phyloP scores from a whole-genome alignment of 2,888 invertebrate genomes.

The Melieria picta region DNA sequence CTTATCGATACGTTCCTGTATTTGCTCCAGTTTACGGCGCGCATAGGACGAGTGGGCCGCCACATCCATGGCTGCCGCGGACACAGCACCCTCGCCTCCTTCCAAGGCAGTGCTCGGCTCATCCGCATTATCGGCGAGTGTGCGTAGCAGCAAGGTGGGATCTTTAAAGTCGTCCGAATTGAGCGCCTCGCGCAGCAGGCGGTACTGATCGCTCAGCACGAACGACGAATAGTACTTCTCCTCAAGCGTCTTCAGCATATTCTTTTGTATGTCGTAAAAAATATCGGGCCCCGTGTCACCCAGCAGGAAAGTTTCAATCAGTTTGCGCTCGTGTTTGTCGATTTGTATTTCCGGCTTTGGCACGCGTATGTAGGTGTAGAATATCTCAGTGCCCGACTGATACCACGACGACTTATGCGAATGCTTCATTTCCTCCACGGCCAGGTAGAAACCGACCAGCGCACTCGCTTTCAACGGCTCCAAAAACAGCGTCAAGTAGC shows the following conservation, averaged over 20 bases:
- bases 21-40: constrained; percentile 80
- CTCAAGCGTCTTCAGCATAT: constrained; percentile 81
- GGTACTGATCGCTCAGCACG: constrained; percentile 86
- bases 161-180: constrained; percentile 65
- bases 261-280: constrained; percentile 86
- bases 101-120: constrained; percentile 51
- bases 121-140: constrained; percentile 54
- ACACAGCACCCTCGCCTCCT: constrained; percentile 45
- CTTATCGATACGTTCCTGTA: constrained; percentile 85
- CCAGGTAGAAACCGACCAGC: constrained; percentile 86
- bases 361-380: constrained; percentile 86
- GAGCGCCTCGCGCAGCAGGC: constrained; percentile 68
- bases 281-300: constrained; percentile 90
- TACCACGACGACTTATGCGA: constrained; percentile 83
- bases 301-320: constrained; percentile 87
- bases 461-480: constrained; percentile 85
- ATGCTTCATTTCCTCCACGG: constrained; percentile 83
- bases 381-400: constrained; percentile 90
- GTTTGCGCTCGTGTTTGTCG: constrained; percentile 80
- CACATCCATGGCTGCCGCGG: constrained; percentile 69
- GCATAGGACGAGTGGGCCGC: constrained; percentile 86
- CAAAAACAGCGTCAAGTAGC: constrained; percentile 82
- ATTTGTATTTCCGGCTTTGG: constrained; percentile 84
- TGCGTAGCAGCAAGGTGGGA: constrained; percentile 61
- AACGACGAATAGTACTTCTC: constrained; percentile 91